A percentile compares a stretch with the other conserved stretches of the same genome.
phyloP scores from a whole-genome alignment of 2,113 vertebrate species.

The Salvelinus namaycush region DNA sequence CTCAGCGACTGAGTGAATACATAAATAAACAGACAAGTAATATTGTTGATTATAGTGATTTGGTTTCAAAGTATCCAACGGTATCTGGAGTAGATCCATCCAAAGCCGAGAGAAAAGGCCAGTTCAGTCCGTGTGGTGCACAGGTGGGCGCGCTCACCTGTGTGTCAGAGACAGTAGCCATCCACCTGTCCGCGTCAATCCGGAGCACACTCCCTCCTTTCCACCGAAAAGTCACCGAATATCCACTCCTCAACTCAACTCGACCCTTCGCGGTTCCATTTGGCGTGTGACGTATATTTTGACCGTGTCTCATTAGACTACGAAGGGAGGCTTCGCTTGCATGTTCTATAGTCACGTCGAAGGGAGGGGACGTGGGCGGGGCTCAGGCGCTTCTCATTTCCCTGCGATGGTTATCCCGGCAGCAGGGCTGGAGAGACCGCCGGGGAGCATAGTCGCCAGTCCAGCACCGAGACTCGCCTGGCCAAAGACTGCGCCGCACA shows the following conservation, averaged over 20 bases:
- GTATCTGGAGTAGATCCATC: constrained; percentile 35
- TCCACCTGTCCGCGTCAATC: constrained; percentile 31
- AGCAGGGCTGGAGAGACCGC: constrained; percentile 79
- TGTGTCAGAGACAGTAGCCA: constrained; percentile 26
- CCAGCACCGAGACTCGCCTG: constrained; percentile 74
- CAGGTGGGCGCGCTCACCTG: constrained; percentile 68
- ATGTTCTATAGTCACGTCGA: constrained; percentile 67
- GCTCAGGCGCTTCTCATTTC: constrained; percentile 74
- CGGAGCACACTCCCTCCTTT: neutral
- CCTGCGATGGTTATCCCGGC: constrained; percentile 71
- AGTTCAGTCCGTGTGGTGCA: constrained; percentile 53
- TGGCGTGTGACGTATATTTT: constrained; percentile 26
- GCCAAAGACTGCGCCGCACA: constrained; percentile 75
- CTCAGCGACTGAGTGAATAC: neutral
- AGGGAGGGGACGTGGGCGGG: constrained; percentile 84
- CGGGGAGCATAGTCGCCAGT: constrained; percentile 77
- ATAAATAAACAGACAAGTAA: constrained; percentile 1
- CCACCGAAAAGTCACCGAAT: constrained; percentile 12
- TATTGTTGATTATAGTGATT: neutral
- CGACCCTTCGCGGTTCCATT: constrained; percentile 2
- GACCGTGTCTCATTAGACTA: constrained; percentile 51
- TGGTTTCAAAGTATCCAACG: neutral
- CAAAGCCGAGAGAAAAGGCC: constrained; percentile 51
- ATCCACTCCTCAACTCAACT: constrained; percentile 19
- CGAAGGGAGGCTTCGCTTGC: constrained; percentile 66